Base-by-base conservation (phyloP, 1,140 invertebrate species). In the Gerris buenoi region DNA sequence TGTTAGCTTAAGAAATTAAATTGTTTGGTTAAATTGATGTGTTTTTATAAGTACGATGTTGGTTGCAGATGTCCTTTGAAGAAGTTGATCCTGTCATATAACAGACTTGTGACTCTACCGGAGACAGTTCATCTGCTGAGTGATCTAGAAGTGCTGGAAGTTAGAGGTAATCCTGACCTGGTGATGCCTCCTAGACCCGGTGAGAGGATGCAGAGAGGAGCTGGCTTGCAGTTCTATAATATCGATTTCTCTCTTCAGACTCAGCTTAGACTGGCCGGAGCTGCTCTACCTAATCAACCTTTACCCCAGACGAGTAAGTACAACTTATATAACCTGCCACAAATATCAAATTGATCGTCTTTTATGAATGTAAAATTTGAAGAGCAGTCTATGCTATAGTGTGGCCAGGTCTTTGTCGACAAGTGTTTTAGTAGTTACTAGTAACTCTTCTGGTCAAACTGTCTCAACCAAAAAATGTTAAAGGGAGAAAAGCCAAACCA, bases 191-290 rank as follows among this genome's bases (percentile, higher is more conserved):
- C 97, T 15, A 98, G 97, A 80, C 96, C 94, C 0, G 85, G 82
- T 1, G 88, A 90, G 75, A 10, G 5, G 18, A 76, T 85, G n/a
- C 84, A 87, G 70, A 83, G 85, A 71, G 88, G 89, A 2, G 83
- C 87, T n/a, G 91, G 91, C 1, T 81, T 93, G 18, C 88, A 97
- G 76, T 99, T 92, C 80, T 99, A 99, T 77, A 99, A 99, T 73
- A 97, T 99, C 66, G 97, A 99, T 79, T 99, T 99, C 81, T 97
- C 95, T 0, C 81, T 99, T 26, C 92, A 95, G 81, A 91, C 91
- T 75, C 95, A 99, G 75, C 76, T 98, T 26, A 81, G 93, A 68
- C 77, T 97, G 67, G 96, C 95, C 63, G 96, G 95, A 1, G 95
- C 95, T 14, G 87, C 87, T 65, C 85, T 92, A 25, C 85, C 90